A percentile compares a stretch with the other conserved stretches of the same genome.
phyloP scores from a whole-genome alignment of 2,113 vertebrate species.

The Pituophis catenifer region DNA sequence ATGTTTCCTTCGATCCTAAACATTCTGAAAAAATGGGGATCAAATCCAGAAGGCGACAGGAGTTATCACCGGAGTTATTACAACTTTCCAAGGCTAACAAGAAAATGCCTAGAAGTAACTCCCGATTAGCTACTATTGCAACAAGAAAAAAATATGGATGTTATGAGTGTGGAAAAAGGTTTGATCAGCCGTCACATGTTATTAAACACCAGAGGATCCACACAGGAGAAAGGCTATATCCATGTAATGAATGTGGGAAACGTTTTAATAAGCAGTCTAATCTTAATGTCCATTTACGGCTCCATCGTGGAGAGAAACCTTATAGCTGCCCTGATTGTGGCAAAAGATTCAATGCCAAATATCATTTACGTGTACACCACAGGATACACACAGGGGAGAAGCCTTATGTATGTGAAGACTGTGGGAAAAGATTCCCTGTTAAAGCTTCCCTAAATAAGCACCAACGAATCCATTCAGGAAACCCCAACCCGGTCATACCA shows the following conservation, averaged over 20 bases:
- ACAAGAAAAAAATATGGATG: slow-evolving; percentile 51
- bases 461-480: slow-evolving; percentile 57
- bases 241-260: slow-evolving; percentile 61
- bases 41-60: background rate
- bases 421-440: slow-evolving; percentile 65
- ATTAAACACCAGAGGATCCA: slow-evolving; percentile 78
- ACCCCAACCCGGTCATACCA: background rate
- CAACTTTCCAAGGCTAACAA: background rate
- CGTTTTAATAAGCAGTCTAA: slow-evolving; percentile 61
- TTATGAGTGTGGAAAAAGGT: slow-evolving; percentile 74
- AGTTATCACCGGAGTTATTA: background rate
- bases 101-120: background rate
- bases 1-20: background rate
- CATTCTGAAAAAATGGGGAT: background rate
- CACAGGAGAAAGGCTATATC: slow-evolving; percentile 70
- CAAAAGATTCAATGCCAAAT: slow-evolving; percentile 63
- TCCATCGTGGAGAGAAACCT: slow-evolving; percentile 64
- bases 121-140: background rate
- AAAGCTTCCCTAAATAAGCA: slow-evolving; percentile 63
- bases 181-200: slow-evolving; percentile 72
- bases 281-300: slow-evolving; percentile 62
- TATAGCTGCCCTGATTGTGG: slow-evolving; percentile 65
- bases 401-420: slow-evolving; percentile 61
- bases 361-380: slow-evolving; percentile 60
- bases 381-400: slow-evolving; percentile 67